Evolutionary conservation across 2,113 vertebrate species (phyloP).

Genomic region (Anolis carolinensis): DNA sequence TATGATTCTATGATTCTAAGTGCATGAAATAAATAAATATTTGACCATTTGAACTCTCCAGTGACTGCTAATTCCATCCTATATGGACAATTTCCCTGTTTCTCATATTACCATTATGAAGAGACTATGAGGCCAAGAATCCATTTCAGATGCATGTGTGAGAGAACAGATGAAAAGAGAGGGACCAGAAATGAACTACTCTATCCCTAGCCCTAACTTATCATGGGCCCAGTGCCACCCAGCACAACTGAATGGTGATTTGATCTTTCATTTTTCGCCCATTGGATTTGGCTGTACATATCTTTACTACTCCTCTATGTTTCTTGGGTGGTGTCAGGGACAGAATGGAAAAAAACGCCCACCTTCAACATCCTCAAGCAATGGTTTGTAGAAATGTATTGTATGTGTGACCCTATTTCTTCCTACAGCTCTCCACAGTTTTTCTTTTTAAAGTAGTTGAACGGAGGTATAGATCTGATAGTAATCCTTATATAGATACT

Average conservation of each 20-base stretch:
- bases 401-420: too few species aligned
- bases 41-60: not conserved
- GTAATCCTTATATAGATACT: too few species aligned
- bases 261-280: not conserved
- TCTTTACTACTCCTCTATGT: not conserved
- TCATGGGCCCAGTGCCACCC: not conserved
- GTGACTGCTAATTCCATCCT: not conserved
- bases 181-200: not conserved
- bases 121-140: not conserved
- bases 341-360: not conserved
- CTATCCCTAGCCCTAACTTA: not conserved
- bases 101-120: not conserved
- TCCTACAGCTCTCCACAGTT: too few species aligned
- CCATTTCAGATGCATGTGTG: not conserved
- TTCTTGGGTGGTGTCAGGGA: not conserved
- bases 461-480: too few species aligned
- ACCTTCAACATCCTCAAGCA: not conserved
- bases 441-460: too few species aligned
- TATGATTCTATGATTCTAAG: too few species aligned
- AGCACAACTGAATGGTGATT: not conserved
- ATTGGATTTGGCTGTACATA: not conserved
- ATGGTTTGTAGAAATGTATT: constrained; percentile 8
- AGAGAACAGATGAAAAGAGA: not conserved
- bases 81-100: not conserved
- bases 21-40: too few species aligned